These are phyloP conservation scores for Heliornis fulica DNA, from an alignment of 2,113 vertebrate genomes.

Conservation along the genomic window DNA sequence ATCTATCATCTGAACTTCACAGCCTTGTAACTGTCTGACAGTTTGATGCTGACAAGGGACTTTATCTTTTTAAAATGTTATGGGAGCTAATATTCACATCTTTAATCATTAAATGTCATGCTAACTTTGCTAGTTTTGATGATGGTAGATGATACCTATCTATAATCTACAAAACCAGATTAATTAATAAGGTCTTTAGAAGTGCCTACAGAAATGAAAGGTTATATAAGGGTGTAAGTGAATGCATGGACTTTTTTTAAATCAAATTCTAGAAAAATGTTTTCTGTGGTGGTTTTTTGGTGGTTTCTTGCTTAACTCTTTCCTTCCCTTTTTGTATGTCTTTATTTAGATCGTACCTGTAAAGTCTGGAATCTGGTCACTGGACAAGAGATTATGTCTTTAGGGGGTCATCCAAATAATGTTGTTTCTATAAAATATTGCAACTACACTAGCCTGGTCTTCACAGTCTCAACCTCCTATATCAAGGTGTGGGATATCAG, in stretches of 20 bases:
- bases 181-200: neutral
- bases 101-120: too few species aligned
- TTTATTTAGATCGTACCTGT: conserved; percentile 88
- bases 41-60: neutral
- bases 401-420: conserved; percentile 85
- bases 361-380: conserved; percentile 99
- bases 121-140: neutral
- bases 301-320: neutral
- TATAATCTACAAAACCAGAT: neutral
- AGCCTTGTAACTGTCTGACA: neutral
- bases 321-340: neutral
- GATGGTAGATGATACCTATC: neutral
- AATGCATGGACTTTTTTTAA: neutral
- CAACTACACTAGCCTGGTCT: conserved; percentile 91
- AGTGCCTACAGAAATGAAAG: neutral
- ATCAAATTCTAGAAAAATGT: neutral
- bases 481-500: conserved; percentile 99
- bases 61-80: neutral
- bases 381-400: conserved; percentile 98
- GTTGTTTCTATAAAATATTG: conserved; percentile 93
- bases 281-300: neutral
- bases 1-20: neutral
- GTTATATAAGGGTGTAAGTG: neutral
- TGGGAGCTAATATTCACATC: neutral
- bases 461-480: conserved; percentile 92